phyloP scores from a whole-genome alignment of 2,113 vertebrate species.

The Heloderma charlesbogerti region DNA sequence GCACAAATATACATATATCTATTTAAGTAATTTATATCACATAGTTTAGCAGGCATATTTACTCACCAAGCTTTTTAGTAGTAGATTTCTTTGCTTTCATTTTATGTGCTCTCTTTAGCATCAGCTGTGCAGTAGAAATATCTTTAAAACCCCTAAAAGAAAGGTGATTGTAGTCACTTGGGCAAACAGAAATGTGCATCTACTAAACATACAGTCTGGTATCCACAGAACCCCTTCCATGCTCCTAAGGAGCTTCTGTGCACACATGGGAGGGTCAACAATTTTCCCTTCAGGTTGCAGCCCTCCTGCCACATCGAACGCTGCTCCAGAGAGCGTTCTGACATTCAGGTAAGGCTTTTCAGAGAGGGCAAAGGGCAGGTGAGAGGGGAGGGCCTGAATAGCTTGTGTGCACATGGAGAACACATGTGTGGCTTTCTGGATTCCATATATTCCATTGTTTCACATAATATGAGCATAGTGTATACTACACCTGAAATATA shows the following conservation, averaged over 20 bases:
- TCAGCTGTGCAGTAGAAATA: constrained; percentile 86
- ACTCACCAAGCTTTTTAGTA: constrained; percentile 83
- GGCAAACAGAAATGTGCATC: constrained; percentile 47
- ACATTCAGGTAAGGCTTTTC: not conserved
- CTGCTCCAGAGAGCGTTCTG: not conserved
- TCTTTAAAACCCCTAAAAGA: constrained; percentile 89
- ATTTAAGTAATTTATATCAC: constrained; percentile 13
- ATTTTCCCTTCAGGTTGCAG: not conserved
- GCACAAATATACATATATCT: constrained; percentile 14
- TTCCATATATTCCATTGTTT: not conserved
- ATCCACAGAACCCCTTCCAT: not conserved
- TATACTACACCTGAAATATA: not conserved
- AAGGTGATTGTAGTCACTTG: constrained; percentile 56
- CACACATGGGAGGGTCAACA: not conserved
- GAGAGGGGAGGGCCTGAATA: not conserved
- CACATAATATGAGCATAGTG: not conserved
- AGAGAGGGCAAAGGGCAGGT: not conserved
- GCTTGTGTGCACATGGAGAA: not conserved
- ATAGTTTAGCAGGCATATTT: constrained; percentile 29
- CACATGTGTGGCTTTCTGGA: not conserved
- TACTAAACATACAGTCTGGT: not conserved
- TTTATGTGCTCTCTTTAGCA: constrained; percentile 92
- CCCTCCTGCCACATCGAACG: not conserved
- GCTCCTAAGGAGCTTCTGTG: too few relatives aligned
- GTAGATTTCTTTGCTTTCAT: constrained; percentile 86